These are phyloP conservation scores for Drosophila hydei DNA, from an alignment of 1,140 invertebrate species.

Conservation along the genomic window DNA sequence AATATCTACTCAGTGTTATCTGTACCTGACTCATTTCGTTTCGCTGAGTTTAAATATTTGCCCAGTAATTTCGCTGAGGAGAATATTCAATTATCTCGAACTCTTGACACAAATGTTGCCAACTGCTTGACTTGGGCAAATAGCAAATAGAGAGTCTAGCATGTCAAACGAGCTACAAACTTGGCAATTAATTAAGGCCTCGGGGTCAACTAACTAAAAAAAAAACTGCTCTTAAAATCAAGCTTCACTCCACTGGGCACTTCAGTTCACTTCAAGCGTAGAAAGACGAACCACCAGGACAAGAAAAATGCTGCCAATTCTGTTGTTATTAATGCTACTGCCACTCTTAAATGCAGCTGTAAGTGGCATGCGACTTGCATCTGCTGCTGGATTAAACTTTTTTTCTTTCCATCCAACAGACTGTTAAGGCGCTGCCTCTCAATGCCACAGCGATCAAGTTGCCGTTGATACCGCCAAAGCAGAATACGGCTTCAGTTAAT, in stretches of 20 bases:
- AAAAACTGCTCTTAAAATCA: conserved; percentile 55
- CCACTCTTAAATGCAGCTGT: conserved; percentile 23
- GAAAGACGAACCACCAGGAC: conserved; percentile 7
- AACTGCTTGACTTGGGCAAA: conserved; percentile 48
- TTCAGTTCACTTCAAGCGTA: conserved; percentile 32
- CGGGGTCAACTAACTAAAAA: conserved; percentile 43
- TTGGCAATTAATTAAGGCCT: conserved; percentile 60
- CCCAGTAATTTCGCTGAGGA: conserved; percentile 36
- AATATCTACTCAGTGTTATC: conserved; percentile 31
- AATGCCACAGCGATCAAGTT: conserved; percentile 32
- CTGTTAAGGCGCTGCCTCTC: conserved; percentile 25
- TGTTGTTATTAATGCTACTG: conserved; percentile 16
- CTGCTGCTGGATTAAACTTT: background rate
- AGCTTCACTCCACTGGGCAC: background rate
- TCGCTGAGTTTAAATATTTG: conserved; percentile 61
- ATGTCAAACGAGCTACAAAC: conserved; percentile 51
- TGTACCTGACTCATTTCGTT: conserved; percentile 25
- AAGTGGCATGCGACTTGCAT: conserved; percentile 13
- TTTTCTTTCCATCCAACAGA: background rate
- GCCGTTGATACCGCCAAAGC: conserved; percentile 40
- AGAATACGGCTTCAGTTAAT: conserved; percentile 43
- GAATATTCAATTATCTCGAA: conserved; percentile 63
- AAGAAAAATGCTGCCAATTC: conserved; percentile 6
- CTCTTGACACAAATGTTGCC: conserved; percentile 72
- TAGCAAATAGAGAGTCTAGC: conserved; percentile 45